Percentiles rank a stretch among this genome's conserved stretches.
phyloP scores from a whole-genome alignment of 1,140 invertebrate genomes.

The Drosophila parabipectinata region DNA sequence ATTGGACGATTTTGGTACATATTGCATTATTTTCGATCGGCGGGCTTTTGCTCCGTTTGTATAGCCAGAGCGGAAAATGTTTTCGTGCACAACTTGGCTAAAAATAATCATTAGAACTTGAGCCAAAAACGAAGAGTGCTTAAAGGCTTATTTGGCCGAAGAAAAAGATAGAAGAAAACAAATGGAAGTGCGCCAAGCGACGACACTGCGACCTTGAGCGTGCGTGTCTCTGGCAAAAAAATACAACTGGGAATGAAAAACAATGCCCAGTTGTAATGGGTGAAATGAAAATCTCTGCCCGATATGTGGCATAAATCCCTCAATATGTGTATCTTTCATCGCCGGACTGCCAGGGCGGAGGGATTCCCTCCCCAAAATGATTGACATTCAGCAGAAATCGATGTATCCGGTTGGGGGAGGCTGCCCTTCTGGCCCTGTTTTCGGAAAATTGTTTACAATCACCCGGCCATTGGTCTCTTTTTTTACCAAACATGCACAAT shows the following conservation, averaged over 20 bases:
- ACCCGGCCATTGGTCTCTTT: conserved; percentile 14
- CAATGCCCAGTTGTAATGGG: neutral
- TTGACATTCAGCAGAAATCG: conserved; percentile 64
- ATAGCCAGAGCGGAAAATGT: conserved; percentile 17
- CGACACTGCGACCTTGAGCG: conserved; percentile 61
- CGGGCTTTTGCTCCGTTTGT: conserved; percentile 20
- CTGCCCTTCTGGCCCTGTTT: conserved; percentile 16
- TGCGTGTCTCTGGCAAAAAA: conserved; percentile 23
- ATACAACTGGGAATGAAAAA: conserved; percentile 7
- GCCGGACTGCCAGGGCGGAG: conserved; percentile 8
- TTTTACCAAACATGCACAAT: conserved; percentile 40
- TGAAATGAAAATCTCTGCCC: conserved; percentile 25
- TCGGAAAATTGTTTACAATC: conserved; percentile 63
- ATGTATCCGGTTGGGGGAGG: conserved; percentile 1
- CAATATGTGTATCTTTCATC: conserved; percentile 51
- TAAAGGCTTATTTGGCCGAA: conserved; percentile 41
- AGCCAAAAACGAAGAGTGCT: conserved; percentile 64
- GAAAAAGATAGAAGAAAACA: conserved; percentile 36
- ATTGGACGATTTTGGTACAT: conserved; percentile 46
- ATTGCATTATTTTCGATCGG: conserved; percentile 34
- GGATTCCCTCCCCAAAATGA: conserved; percentile 31
- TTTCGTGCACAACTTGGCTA: conserved; percentile 64
- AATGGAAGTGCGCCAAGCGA: conserved; percentile 52
- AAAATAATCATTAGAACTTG: conserved; percentile 75
- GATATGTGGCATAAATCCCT: conserved; percentile 33